Conservation (phyloP, 2,797 vertebrate species). For the Leptodactylus fallax region DNA sequence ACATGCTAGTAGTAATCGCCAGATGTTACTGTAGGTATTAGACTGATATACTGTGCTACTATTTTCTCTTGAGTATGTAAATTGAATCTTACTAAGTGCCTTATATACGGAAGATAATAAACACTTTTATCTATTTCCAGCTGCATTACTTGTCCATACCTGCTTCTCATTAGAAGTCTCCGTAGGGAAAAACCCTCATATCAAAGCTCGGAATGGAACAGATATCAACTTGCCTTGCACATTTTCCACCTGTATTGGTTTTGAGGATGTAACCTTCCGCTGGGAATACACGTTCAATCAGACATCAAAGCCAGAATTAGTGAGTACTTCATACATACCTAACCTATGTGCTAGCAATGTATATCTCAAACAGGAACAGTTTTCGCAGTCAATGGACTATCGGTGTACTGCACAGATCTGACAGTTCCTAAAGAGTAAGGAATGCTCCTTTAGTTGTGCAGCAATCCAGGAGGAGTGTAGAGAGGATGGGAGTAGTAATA, state of each 20-base stretch:
- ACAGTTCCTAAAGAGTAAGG: no score
- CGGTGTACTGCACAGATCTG: no score
- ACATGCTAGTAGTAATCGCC: no score
- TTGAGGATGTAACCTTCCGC: slow-evolving; percentile 85
- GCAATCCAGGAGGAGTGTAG: no score
- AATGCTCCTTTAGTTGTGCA: no score
- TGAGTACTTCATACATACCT: slow-evolving; percentile 15
- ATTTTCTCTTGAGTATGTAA: background rate
- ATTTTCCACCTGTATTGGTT: slow-evolving; percentile 91
- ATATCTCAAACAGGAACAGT: no score
- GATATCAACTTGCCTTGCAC: slow-evolving; percentile 87
- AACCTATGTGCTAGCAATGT: no score
- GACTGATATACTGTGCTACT: no score
- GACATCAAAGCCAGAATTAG: slow-evolving; percentile 69
- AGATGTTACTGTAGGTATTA: background rate
- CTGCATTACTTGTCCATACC: slow-evolving; percentile 8
- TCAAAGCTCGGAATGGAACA: slow-evolving; percentile 89
- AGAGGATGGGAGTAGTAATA: no score
- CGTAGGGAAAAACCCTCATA: slow-evolving; percentile 83
- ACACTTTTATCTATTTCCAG: slow-evolving; percentile 27
- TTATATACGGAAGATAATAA: background rate
- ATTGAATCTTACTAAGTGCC: background rate
- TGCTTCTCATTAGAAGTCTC: slow-evolving; percentile 82
- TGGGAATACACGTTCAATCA: slow-evolving; percentile 85
- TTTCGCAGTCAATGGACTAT: no score